Conservation (phyloP, 2,888 invertebrate species). For the Philereme transversata region DNA sequence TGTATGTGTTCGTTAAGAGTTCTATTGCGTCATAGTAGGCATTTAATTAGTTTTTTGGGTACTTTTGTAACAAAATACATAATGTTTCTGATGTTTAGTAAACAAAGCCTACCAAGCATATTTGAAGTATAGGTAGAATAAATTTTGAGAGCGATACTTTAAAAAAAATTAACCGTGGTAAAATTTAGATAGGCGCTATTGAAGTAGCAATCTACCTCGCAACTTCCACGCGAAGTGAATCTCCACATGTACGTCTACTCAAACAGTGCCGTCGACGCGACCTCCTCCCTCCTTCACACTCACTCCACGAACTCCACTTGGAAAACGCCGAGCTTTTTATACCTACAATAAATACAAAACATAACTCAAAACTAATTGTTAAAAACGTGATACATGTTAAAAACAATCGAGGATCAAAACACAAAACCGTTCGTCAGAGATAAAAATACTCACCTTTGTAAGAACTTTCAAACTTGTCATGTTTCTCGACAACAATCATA, state of each 20-base stretch:
- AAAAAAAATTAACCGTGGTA: too few species aligned
- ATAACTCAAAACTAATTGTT: background rate
- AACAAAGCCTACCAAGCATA: background rate
- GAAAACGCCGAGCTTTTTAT: slow-evolving; percentile 54
- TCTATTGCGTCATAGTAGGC: background rate
- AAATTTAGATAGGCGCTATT: background rate
- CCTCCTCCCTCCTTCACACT: slow-evolving; percentile 60
- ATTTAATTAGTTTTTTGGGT: background rate
- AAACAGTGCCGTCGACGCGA: slow-evolving; percentile 69
- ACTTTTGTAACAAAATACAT: background rate
- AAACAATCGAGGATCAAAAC: background rate
- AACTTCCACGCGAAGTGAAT: slow-evolving; percentile 67
- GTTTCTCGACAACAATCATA: slow-evolving; percentile 34
- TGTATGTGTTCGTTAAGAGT: slow-evolving; percentile 16
- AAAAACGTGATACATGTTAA: too few species aligned
- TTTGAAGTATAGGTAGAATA: background rate
- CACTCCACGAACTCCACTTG: slow-evolving; percentile 68
- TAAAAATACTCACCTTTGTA: slow-evolving; percentile 22
- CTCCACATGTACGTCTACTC: slow-evolving; percentile 61
- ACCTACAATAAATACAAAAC: slow-evolving; percentile 9
- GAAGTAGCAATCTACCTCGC: slow-evolving; percentile 50
- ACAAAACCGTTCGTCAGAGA: background rate
- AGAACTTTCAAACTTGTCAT: slow-evolving; percentile 29
- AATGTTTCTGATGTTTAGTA: background rate
- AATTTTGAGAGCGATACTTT: too few species aligned